A percentile compares a stretch with the other conserved stretches of the same genome.
These are phyloP conservation scores for Cerceris ruficornis DNA, from an alignment of 2,888 invertebrate species.

Conservation along the genomic window DNA sequence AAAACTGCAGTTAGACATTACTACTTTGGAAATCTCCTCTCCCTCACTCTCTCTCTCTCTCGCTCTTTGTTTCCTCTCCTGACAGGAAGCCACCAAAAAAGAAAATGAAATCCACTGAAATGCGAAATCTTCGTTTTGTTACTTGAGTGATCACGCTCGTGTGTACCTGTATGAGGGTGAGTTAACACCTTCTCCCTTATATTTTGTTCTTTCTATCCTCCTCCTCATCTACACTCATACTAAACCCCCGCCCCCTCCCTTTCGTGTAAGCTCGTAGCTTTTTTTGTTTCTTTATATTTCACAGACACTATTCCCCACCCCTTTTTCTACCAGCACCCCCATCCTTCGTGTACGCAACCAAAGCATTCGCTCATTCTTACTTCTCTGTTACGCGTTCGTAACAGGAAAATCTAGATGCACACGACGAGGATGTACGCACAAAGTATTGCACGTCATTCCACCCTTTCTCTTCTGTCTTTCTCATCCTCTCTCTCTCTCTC, in stretches of 20 bases:
- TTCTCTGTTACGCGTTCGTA: constrained; percentile 19
- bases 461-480: neutral
- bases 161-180: constrained; percentile 18
- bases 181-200: neutral
- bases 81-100: constrained; percentile 16
- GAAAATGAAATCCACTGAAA: constrained; percentile 44
- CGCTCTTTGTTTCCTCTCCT: neutral
- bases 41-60: neutral
- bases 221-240: neutral
- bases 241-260: neutral
- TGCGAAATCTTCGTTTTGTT: constrained; percentile 34
- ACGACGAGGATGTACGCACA: neutral
- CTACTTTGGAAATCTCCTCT: constrained; percentile 50
- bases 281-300: constrained; percentile 57
- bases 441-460: neutral
- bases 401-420: constrained; percentile 15
- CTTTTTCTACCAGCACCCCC: constrained; percentile 65
- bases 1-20: constrained; percentile 45
- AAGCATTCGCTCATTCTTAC: constrained; percentile 30
- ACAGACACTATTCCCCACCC: constrained; percentile 71
- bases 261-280: constrained; percentile 32
- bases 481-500: neutral
- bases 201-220: constrained; percentile 24
- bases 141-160: constrained; percentile 23
- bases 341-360: constrained; percentile 59